Evolutionary conservation across 2,888 invertebrate species (phyloP).

Genomic region (Leptura quadrifasciata): DNA sequence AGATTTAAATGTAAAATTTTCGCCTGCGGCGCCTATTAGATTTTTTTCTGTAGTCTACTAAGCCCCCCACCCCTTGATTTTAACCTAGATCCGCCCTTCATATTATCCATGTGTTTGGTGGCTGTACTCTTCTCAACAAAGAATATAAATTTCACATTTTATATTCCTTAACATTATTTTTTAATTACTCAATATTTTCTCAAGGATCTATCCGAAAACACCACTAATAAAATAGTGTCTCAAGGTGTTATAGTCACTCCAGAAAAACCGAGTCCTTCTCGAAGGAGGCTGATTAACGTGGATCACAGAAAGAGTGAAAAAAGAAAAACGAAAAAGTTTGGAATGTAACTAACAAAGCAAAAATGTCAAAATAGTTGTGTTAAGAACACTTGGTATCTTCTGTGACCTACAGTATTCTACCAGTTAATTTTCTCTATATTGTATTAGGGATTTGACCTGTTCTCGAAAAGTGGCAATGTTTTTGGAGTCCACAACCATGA

Average conservation of each 20-base stretch:
- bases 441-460: too few species aligned
- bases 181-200: not conserved
- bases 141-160: not conserved
- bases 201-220: not conserved
- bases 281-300: not conserved
- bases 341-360: not conserved
- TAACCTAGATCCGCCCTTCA: too few species aligned
- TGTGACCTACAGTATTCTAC: too few species aligned
- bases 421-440: too few species aligned
- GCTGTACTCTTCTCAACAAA: not conserved
- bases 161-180: not conserved
- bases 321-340: not conserved
- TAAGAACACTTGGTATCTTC: not conserved
- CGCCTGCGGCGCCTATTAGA: too few species aligned
- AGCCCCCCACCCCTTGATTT: too few species aligned
- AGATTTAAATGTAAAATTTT: too few species aligned
- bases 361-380: not conserved
- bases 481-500: too few species aligned
- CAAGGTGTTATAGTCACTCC: not conserved
- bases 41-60: too few species aligned
- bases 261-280: not conserved
- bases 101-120: too few species aligned
- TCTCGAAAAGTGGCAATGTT: too few species aligned
- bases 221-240: not conserved
- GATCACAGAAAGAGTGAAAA: not conserved